Evolutionary conservation across 2,888 invertebrate genomes (phyloP), one percentile per base, ranked within the genome.

Genomic region (Nomada fabriciana): DNA sequence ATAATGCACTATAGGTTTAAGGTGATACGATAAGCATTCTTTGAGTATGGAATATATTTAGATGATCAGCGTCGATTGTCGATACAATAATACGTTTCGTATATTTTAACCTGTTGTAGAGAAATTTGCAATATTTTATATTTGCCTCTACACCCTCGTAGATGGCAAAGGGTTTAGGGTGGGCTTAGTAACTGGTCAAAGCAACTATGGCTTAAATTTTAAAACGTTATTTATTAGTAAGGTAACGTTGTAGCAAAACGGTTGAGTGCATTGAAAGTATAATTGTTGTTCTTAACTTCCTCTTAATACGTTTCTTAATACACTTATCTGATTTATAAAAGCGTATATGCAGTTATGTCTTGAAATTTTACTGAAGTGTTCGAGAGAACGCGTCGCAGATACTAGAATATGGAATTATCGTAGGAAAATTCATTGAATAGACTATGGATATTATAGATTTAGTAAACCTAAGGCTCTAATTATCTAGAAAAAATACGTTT

Each of bases 321-420:
- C n/a, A n/a, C n/a, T 59, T 42, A 15, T 23, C 25, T 43, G 36
- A 36, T 36, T 36, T 36, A 36, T 36, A 7, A 36, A 36, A 36
- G 7, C 36, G 36, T 36, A 36, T 36, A 36, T 36, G 0, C 5
- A 36, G 7, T 36, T 36, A 36, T 36, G 36, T 36, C 7, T 36
- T 36, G 0, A 29, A 29, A 29, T 15, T 63, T 47, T 55, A 15
- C 36, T 63, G 4, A 11, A 50, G 50, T 55, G 57, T 74, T 64
- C 29, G 23, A 29, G 59, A 52, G 50, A 74, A 60, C 69, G 43
- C 60, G 7, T 55, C 42, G 65, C 73, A 50, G 36, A 65, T 71
- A 82, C 76, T 25, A 64, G 61, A 61, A 63, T 60, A 68, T 36
- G 29, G 23, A 82, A 60, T 53, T 74, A 47, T 73, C 59, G 20